These are phyloP conservation scores for Bovichtus variegatus DNA, from an alignment of 2,797 vertebrate genomes.

Conservation along the genomic window DNA sequence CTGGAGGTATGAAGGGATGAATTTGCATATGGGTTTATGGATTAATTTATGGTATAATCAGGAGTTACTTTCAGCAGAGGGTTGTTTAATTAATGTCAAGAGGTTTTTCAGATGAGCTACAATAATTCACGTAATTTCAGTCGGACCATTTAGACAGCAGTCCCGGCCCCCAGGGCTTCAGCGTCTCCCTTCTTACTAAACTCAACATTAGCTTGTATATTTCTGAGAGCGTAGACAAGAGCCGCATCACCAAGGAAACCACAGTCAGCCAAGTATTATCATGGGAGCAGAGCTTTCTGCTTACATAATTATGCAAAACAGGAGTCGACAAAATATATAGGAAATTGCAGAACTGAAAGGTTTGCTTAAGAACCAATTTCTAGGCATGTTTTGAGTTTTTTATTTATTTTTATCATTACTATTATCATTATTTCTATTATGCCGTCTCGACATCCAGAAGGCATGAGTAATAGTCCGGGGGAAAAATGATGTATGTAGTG, in stretches of 20 bases:
- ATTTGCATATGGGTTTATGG: conserved; percentile 63
- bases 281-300: conserved; percentile 27
- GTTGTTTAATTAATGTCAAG: conserved; percentile 78
- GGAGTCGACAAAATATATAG: conserved; percentile 22
- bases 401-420: conserved; percentile 11
- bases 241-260: conserved; percentile 50
- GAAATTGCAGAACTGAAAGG: conserved; percentile 28
- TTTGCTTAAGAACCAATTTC: conserved; percentile 19
- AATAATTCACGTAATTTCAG: conserved; percentile 68
- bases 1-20: conserved; percentile 36
- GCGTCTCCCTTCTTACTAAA: conserved; percentile 11
- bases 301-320: conserved; percentile 49
- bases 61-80: conserved; percentile 63
- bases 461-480: not conserved
- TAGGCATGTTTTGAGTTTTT: conserved; percentile 1
- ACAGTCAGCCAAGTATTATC: conserved; percentile 39
- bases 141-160: conserved; percentile 52
- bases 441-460: conserved; percentile 14
- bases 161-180: conserved; percentile 18
- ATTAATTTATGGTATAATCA: conserved; percentile 72
- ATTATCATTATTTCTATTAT: not conserved
- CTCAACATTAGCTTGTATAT: conserved; percentile 41
- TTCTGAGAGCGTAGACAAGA: conserved; percentile 38
- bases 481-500: conserved; percentile 20
- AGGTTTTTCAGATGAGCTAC: conserved; percentile 69